phyloP scores from a whole-genome alignment of 2,888 invertebrate genomes.

The Coenonympha glycerion region DNA sequence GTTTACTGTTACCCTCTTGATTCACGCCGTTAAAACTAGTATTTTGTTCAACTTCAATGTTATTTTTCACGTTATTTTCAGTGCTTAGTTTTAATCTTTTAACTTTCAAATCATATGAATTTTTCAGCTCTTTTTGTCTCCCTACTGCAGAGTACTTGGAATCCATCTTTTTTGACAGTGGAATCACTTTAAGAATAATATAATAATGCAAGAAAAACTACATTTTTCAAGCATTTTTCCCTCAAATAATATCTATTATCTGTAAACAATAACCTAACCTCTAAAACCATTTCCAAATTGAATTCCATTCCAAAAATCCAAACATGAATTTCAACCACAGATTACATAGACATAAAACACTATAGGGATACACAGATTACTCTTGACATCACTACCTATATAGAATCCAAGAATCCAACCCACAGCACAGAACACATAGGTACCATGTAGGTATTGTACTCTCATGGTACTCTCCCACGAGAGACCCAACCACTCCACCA shows the following conservation, averaged over 20 bases:
- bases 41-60: slow-evolving; percentile 9
- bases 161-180: slow-evolving; percentile 46
- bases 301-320: too few species aligned
- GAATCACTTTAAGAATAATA: neutral
- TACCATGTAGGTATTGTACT: too few species aligned
- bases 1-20: slow-evolving; percentile 6
- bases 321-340: too few species aligned
- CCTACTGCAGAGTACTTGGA: slow-evolving; percentile 60
- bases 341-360: too few species aligned
- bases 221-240: neutral
- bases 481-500: too few species aligned
- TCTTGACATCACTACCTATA: too few species aligned
- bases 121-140: slow-evolving; percentile 36
- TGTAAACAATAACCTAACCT: slow-evolving; percentile 12
- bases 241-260: neutral
- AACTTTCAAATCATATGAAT: slow-evolving; percentile 38
- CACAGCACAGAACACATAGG: too few species aligned
- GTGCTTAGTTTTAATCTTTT: slow-evolving; percentile 47
- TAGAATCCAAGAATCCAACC: too few species aligned
- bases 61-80: slow-evolving; percentile 27
- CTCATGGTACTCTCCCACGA: too few species aligned
- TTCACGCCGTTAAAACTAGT: slow-evolving; percentile 11
- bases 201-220: neutral
- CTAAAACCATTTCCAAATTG: neutral
- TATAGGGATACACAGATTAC: too few species aligned